Conservation (phyloP, 2,888 invertebrate genomes). For the Nomada fucata region DNA sequence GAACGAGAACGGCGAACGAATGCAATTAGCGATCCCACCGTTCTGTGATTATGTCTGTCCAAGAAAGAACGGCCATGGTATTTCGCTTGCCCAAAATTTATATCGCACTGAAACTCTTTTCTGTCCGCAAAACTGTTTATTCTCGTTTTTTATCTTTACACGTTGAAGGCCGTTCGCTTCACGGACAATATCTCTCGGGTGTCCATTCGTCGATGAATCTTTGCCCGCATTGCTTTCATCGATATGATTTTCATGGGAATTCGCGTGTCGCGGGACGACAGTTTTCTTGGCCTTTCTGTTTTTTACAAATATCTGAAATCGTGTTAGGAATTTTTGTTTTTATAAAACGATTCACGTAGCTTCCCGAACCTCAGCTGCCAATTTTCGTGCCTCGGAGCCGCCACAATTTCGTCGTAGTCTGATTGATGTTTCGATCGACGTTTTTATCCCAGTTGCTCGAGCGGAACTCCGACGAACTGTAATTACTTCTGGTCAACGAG, state of each 20-base stretch:
- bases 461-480: conserved; percentile 41
- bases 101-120: background rate
- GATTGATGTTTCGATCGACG: background rate
- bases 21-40: conserved; percentile 37
- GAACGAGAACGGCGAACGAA: conserved; percentile 29
- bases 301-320: too few relatives aligned
- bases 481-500: conserved; percentile 56
- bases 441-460: conserved; percentile 10
- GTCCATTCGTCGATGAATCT: background rate
- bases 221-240: too few relatives aligned
- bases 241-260: too few relatives aligned
- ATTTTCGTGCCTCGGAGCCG: background rate
- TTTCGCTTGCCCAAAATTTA: background rate
- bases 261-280: too few relatives aligned
- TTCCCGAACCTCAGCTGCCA: background rate
- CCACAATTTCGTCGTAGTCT: background rate
- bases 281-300: too few relatives aligned
- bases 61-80: background rate
- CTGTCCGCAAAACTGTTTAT: background rate
- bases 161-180: too few relatives aligned
- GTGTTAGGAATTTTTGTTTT: background rate
- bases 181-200: background rate
- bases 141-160: background rate
- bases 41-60: conserved; percentile 33
- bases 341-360: too few relatives aligned